Percentiles rank a stretch among this genome's conserved stretches.
phyloP scores from a whole-genome alignment of 1,140 invertebrate genomes.

The Drosophila serrata region DNA sequence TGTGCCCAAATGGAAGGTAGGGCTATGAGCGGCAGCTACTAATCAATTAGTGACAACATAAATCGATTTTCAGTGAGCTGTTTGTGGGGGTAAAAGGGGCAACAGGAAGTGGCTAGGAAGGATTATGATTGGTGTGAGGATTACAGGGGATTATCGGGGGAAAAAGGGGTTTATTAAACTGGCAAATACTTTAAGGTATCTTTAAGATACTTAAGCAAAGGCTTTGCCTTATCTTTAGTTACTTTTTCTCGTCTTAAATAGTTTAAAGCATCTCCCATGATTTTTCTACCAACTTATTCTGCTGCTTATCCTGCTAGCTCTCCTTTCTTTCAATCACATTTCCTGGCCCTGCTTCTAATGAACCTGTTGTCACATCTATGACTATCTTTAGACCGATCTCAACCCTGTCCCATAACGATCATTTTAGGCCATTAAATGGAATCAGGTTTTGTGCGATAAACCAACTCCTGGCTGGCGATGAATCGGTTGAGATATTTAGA shows the following conservation, averaged over 20 bases:
- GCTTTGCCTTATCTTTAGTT: not conserved
- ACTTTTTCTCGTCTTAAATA: not conserved
- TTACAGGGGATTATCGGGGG: not conserved
- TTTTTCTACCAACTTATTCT: no score
- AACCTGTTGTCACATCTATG: not conserved
- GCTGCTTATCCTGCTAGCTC: no score
- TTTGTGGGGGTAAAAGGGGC: slow-evolving; percentile 9
- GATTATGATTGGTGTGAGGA: slow-evolving; percentile 14
- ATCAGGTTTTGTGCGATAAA: slow-evolving; percentile 14
- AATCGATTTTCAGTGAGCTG: slow-evolving; percentile 28
- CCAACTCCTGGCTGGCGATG: not conserved
- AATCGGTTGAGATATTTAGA: slow-evolving; percentile 10
- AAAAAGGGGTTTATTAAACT: not conserved
- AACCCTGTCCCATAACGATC: slow-evolving; percentile 2
- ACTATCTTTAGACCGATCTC: slow-evolving; percentile 25
- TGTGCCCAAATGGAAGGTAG: slow-evolving; percentile 58
- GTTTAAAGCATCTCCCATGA: not conserved
- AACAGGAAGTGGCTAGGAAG: slow-evolving; percentile 2
- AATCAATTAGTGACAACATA: slow-evolving; percentile 59
- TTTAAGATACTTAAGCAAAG: not conserved
- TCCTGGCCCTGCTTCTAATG: not conserved
- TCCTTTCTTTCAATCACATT: no score
- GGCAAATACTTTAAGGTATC: not conserved
- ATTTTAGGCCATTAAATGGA: slow-evolving; percentile 7
- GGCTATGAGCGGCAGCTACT: slow-evolving; percentile 14